phyloP scores from a whole-genome alignment of 2,888 invertebrate genomes.

The Drosophila ochracea region DNA sequence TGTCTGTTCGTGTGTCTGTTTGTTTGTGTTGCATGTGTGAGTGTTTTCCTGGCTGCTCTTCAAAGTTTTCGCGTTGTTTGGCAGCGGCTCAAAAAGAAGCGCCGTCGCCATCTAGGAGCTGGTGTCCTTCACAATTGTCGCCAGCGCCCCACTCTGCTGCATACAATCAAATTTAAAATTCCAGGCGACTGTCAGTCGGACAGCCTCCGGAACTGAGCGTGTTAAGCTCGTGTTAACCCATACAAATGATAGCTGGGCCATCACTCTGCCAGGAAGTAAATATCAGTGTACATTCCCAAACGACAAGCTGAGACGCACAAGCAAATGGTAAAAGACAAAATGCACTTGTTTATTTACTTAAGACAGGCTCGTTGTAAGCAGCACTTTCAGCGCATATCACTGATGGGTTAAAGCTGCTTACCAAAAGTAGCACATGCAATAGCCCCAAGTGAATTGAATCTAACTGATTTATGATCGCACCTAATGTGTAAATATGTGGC shows the following conservation, averaged over 20 bases:
- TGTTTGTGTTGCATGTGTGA: slow-evolving; percentile 5
- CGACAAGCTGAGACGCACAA: not conserved
- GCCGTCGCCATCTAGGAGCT: slow-evolving; percentile 9
- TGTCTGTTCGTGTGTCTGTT: not conserved
- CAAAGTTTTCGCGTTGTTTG: slow-evolving; percentile 59
- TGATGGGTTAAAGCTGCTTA: slow-evolving; percentile 18
- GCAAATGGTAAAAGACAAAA: not conserved
- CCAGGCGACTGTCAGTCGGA: slow-evolving; percentile 19
- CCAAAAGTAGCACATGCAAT: slow-evolving; percentile 70
- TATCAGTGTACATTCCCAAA: not conserved
- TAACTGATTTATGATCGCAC: slow-evolving; percentile 81
- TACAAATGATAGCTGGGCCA: slow-evolving; percentile 14
- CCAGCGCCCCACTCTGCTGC: slow-evolving; percentile 1
- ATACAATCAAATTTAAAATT: slow-evolving; percentile 40
- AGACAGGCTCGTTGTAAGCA: not conserved
- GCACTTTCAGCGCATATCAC: slow-evolving; percentile 12
- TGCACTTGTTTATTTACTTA: not conserved
- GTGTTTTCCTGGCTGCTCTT: slow-evolving; percentile 48
- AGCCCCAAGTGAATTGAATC: slow-evolving; percentile 80
- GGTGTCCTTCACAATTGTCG: slow-evolving; percentile 52
- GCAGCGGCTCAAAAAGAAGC: slow-evolving; percentile 40
- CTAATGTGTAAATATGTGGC: slow-evolving; percentile 75
- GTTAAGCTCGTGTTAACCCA: slow-evolving; percentile 17
- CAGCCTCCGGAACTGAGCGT: slow-evolving; percentile 4
- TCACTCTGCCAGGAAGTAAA: slow-evolving; percentile 10